Evolutionary conservation across 2,888 invertebrate genomes (phyloP), one percentile per base, ranked within the genome.

Genomic region (Zeuzera pyrina): DNA sequence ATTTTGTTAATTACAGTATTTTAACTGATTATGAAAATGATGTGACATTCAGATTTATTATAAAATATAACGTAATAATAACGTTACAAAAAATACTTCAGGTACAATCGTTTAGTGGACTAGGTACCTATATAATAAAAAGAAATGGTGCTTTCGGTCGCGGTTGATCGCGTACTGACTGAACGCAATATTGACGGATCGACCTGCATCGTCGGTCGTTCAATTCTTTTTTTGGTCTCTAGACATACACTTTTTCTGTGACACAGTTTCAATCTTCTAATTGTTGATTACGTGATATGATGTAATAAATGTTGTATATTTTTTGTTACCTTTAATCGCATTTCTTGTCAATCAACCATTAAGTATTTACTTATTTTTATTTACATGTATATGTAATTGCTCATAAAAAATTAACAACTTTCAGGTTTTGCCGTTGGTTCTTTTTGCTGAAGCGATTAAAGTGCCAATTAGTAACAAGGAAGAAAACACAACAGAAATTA

Each of bases 211-310:
- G 25, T 25, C 13, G 25, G 8, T 12, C 12, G n/a, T n/a, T 6
- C 13, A 36, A 23, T 30, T 33, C 27, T 34, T 21, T 21, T 27
- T 21, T 33, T 36, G 30, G 12, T 29, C 15, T 27, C 35, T n/a
- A n/a, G 37, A 42, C 35, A 47, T 46, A 47, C 36, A 54, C 45
- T 68, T 72, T 72, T 68, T 56, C 45, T 54, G 57, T 69, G 77
- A 62, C 74, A 71, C 57, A 67, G 63, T 68, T 71, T 56, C 49
- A n/a, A n/a, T n/a, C n/a, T 49, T 49, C 58, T 57, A 57, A 63
- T 60, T 56, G 54, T 54, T 57, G 52, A 60, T 77, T 76, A 67
- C 68, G 62, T 65, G 59, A 64, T 47, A 47, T 58, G 59, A 62
- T 59, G 57, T 59, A 68, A 73, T 54, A 57, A 54, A 56, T 57